Evolutionary conservation across 2,888 invertebrate genomes (phyloP).

Genomic region (Ellobium chinense): DNA sequence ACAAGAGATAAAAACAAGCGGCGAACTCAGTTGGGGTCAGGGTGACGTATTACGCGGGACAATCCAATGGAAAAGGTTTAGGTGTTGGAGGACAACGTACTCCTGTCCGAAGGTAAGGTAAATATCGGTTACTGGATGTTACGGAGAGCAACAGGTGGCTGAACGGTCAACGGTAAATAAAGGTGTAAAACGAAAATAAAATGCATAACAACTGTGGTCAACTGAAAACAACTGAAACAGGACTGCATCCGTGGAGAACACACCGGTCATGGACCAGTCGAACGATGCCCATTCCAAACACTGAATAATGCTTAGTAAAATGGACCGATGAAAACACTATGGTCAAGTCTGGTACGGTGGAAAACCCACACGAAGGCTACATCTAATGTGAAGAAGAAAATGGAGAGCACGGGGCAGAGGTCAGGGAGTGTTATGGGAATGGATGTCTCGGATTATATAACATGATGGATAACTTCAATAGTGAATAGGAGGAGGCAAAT

Average conservation of each 20-base stretch:
- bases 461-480: background rate
- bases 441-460: background rate
- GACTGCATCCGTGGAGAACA: background rate
- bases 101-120: too few relatives aligned
- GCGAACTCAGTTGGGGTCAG: too few relatives aligned
- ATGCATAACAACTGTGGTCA: background rate
- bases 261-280: background rate
- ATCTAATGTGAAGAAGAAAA: too few relatives aligned
- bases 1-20: too few relatives aligned
- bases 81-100: too few relatives aligned
- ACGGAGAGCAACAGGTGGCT: constrained; percentile 33
- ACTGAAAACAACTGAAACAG: background rate
- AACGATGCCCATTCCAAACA: constrained; percentile 9
- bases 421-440: too few relatives aligned
- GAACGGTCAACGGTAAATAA: constrained; percentile 2
- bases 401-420: background rate
- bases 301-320: too few relatives aligned
- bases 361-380: background rate
- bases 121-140: background rate
- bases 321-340: background rate
- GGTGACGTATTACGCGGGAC: too few relatives aligned
- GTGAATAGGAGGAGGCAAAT: background rate
- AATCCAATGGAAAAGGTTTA: too few relatives aligned
- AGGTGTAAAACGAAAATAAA: background rate
- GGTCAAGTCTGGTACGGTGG: background rate